Evolutionary conservation across 2,113 vertebrate species (phyloP), one percentile per base, ranked within the genome.

Genomic region (Nothoprocta perdicaria): DNA sequence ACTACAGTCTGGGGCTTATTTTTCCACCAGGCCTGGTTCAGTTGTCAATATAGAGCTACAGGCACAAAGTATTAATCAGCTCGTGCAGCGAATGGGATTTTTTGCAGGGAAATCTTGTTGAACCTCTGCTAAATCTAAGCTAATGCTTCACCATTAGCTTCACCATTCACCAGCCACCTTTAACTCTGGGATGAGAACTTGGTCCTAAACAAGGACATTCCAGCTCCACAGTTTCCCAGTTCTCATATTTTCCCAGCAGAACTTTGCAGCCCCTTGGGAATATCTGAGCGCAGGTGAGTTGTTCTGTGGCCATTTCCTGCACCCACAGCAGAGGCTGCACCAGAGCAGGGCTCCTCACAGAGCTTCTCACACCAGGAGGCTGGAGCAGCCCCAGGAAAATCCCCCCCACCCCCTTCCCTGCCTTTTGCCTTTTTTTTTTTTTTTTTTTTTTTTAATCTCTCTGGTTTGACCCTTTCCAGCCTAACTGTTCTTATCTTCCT

Each of bases 301-400:
- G 53, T 31, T 29, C 16, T 55, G 53, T 17, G 53, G 27, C 41
- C 23, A 2, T 14, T 23, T 22, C 3, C 38, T 22, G 38, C n/a
- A 4, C 40, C 43, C 78, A 4, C 7, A 31, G 22, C 43, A 2
- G 24, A 6, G 69, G 11, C 4, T 4, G 53, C 3, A 3, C 0
- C 12, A 53, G 50, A 55, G 63, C 63, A 45, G 15, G 12, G 18
- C 46, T 68, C 29, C 27, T 55, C 53, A 3, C 27, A 31, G 53
- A 14, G 26, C 52, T 55, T 29, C 52, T 55, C 52, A 29, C 27
- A 16, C 27, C 29, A 16, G 53, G 53, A 29, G 16, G 53, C 53
- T 29, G 9, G 53, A 55, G 53, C 53, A 55, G 27, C 14, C 53
- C 53, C 53, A 29, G 53, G 27, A 55, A 31, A 55, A 31, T 31